Evolutionary conservation across 2,797 vertebrate species (phyloP).

Genomic region (Sardinella longiceps): DNA sequence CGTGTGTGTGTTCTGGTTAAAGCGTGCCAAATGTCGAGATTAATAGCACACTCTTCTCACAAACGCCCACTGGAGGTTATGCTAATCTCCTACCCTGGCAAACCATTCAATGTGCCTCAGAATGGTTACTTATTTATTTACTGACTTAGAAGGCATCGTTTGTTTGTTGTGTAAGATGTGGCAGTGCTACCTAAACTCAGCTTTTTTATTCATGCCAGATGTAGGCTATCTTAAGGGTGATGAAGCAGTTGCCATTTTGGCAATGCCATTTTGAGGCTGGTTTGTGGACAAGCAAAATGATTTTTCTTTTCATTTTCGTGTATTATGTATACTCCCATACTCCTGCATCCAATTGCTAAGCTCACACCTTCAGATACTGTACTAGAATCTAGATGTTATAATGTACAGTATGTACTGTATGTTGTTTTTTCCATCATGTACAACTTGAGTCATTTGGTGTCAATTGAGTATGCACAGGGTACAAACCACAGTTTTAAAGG

Average conservation of each 20-base stretch:
- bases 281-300: neutral
- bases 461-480: no score
- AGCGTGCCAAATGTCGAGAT: neutral
- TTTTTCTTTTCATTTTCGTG: no score
- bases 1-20: neutral
- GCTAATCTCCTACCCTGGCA: neutral
- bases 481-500: no score
- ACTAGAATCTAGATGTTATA: no score
- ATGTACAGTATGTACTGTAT: no score
- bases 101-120: neutral
- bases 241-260: neutral
- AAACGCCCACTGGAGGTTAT: neutral
- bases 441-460: no score
- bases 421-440: no score
- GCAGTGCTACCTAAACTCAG: neutral
- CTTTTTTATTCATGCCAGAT: neutral
- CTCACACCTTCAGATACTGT: no score
- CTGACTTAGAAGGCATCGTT: neutral
- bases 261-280: no score
- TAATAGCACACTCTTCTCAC: conserved; percentile 1
- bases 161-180: neutral
- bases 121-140: neutral
- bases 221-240: neutral
- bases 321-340: no score
- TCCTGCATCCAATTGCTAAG: no score